Conservation (phyloP, 2,888 invertebrate genomes). For the Megastigmus dorsalis region DNA sequence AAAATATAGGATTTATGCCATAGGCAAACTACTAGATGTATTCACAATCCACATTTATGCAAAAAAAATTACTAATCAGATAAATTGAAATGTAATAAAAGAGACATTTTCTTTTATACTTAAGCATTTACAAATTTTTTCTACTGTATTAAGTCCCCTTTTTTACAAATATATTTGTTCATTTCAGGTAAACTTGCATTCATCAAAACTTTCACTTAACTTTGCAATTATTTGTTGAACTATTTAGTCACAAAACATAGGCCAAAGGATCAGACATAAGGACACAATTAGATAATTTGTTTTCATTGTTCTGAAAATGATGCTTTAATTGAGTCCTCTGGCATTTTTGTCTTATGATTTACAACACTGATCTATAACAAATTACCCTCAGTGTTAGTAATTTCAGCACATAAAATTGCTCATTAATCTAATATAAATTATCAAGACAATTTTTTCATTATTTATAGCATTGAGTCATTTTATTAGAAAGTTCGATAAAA, state of each 20-base stretch:
- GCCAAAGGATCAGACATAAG: conserved; percentile 46
- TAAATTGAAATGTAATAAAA: conserved; percentile 10
- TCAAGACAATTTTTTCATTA: conserved; percentile 43
- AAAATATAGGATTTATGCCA: neutral
- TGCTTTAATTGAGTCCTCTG: conserved; percentile 45
- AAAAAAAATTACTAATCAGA: conserved; percentile 14
- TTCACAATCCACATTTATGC: neutral
- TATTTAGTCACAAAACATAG: conserved; percentile 31
- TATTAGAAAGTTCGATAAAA: conserved; percentile 53
- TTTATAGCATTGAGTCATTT: conserved; percentile 51
- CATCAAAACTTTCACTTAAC: conserved; percentile 25
- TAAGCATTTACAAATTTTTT: conserved; percentile 32
- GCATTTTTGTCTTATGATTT: conserved; percentile 44
- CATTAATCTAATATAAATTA: conserved; percentile 38
- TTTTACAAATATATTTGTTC: conserved; percentile 35
- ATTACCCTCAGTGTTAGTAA: conserved; percentile 30
- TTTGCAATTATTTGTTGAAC: conserved; percentile 18
- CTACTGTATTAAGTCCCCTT: conserved; percentile 1
- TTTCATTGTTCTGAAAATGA: conserved; percentile 40
- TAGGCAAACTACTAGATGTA: neutral
- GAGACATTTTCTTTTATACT: conserved; percentile 15
- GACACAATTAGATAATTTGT: conserved; percentile 39
- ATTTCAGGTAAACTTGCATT: conserved; percentile 25
- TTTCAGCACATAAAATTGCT: conserved; percentile 33
- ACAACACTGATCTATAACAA: conserved; percentile 24